Evolutionary conservation across 2,797 vertebrate genomes (phyloP).

Genomic region (Micrastur ruficollis): DNA sequence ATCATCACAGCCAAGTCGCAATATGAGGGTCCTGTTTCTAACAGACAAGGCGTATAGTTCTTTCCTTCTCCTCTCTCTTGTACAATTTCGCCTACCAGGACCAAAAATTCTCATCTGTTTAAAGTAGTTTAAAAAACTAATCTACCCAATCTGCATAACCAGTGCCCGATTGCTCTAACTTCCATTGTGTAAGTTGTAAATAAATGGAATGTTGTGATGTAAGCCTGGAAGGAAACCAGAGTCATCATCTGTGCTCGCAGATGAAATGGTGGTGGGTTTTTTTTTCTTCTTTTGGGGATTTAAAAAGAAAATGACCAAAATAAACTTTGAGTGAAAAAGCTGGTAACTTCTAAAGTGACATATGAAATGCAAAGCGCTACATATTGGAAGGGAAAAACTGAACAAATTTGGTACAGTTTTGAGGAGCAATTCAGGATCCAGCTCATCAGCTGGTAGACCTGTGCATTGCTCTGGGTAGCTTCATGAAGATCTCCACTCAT

Average conservation of each 20-base stretch:
- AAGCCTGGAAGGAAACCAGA: constrained; percentile 5
- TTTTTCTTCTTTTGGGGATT: background rate
- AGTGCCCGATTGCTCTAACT: background rate
- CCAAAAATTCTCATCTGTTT: background rate
- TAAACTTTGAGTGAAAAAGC: constrained; percentile 1
- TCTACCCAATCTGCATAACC: background rate
- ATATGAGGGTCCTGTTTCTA: background rate
- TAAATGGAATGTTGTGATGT: background rate
- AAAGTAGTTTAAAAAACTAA: constrained; percentile 1
- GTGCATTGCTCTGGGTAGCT: background rate
- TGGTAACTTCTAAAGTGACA: background rate
- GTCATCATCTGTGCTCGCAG: background rate
- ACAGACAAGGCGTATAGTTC: background rate
- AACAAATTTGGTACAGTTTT: background rate
- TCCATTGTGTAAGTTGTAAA: background rate
- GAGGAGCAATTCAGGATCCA: background rate
- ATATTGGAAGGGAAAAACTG: background rate
- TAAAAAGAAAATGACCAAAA: constrained; percentile 25
- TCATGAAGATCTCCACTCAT: background rate
- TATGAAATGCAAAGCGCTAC: background rate
- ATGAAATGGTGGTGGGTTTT: background rate
- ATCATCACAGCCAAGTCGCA: background rate
- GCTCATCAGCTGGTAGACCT: background rate
- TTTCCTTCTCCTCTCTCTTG: background rate
- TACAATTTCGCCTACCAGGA: background rate